Base-by-base conservation (phyloP, 2,888 invertebrate species). In the Hipparchia sbordonii region DNA sequence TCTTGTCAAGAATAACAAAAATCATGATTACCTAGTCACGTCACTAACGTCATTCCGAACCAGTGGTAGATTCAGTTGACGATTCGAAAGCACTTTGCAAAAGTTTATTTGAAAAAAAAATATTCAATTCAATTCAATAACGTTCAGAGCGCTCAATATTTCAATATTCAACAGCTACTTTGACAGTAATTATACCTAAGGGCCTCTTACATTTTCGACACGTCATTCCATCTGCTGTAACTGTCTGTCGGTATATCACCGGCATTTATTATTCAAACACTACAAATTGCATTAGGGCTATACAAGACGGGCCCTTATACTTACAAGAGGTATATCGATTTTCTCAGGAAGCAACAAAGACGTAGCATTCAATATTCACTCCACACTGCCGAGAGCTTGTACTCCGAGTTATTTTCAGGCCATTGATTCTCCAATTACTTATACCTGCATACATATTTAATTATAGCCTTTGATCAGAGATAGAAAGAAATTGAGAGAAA, bases 381-480 rank as follows among this genome's bases (percentile, higher is more conserved):
- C 13, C 9, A 2, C 9, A 23, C 48, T 3, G 46, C 7, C 63
- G 48, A 51, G 23, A 63, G 51, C 23, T 48, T 46, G n/a, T 62
- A 54, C 54, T 54, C 13, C 2, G 12, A 23, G 52, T 61, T 61
- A 45, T 39, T 46, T 63, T 46, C 51, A 63, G 63, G 9, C 48
- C 48, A 63, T 63, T 63, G 63, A 63, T 63, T 63, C 23, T 63
- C 23, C 51, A 63, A 63, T 63, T 63, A 51, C 13, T 48, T 9
- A 63, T 13, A 61, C 46, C 6, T 23, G 48, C 46, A 45, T 62
- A 62, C 39, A 23, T 59, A 23, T 9, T 8, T 33, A 0, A 1
- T 13, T 57, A 12, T 52, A 39, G 39, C 3, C 39, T 39, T 39
- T 39, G 5, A 39, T 39, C 2, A 39, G 39, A 39, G 39, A 39